Evolutionary conservation across 1,140 invertebrate species (phyloP), one percentile per base, ranked within the genome.

Genomic region (Drosophila mayri): DNA sequence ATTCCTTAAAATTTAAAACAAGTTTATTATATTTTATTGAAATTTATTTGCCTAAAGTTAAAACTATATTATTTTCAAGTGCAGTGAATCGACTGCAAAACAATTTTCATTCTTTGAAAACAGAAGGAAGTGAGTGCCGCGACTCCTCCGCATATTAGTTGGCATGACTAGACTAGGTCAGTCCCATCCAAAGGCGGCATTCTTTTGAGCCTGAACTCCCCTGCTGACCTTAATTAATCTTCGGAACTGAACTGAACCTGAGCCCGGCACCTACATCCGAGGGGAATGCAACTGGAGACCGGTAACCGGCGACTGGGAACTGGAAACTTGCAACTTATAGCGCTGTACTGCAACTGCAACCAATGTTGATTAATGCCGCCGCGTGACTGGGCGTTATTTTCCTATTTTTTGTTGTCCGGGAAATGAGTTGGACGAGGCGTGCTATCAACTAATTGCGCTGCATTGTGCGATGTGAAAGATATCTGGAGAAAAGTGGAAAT

Each of bases 221-320:
- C 68, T 70, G 25, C 62, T 88, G 84, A 90, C 85, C 85, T 90
- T 88, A 88, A 87, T 88, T 88, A 88, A 88, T 88, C 84, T 79
- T 70, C 47, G 63, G 63, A 70, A 67, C 32, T 64, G 71, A 59
- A 22, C 59, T 37, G 57, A 61, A 62, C 61, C 61, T 25, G 61
- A 61, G 28, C 18, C 61, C 28, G 61, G 61, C 66, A 67, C 46
- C 62, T 67, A 67, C 46, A 70, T 79, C 62, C 70, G 58, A 68
- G 65, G 68, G 63, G 76, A 65, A 76, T 75, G 68, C 47, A 73
- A 41, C 25, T 11, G 41, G 58, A 18, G n/a, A 77, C 74, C 22
- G 43, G 44, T 65, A 43, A 67, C 67, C 30, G 52, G 63, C 60
- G 54, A 73, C 55, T 37, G 61, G 72, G 44, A 44, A 41, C 47